Base-by-base conservation (phyloP, 2,113 vertebrate genomes). In the Caranx melampygus region DNA sequence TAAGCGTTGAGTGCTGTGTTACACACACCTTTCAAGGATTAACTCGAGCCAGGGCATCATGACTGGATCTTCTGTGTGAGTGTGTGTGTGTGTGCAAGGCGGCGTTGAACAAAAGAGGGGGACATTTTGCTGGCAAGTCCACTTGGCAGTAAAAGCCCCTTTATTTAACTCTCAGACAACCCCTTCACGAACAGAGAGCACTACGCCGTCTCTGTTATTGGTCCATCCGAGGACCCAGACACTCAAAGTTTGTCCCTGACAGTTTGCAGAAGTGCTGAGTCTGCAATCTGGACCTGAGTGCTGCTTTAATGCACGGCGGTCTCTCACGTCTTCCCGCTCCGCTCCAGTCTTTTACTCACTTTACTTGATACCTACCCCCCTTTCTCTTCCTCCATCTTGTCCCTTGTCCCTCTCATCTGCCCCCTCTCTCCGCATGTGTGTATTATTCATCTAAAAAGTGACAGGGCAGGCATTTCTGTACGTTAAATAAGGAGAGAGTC, bases 401-500 rank as follows among this genome's bases (percentile, higher is more conserved):
- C 83, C 78, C 84, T 58, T 72, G 87, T 83, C 72, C 77, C 82
- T 59, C 33, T 75, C 73, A 33, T n/a, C 44, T 31, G 49, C 61
- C 6, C 42, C 47, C 74, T 85, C 82, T 75, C 80, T 74, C 26
- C 26, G 47, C 65, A 72, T 85, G 63, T 91, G 91, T 95, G 86
- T 93, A 95, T 95, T 95, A 95, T 95, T 95, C 80, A 94, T 94
- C 86, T 42, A 69, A 83, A 91, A 91, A 94, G 94, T 94, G 94
- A 95, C 93, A 63, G 85, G 66, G 63, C 21, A 34, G 75, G 62
- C 74, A 49, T 77, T 78, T 75, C 86, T 87, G 88, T 87, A 84
- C 67, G 83, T 93, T 88, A 87, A 92, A 93, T 83, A 91, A 86
- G 88, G 79, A 90, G 73, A 87, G 88, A 90, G 75, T 42, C 72